Percentiles rank a stretch among this genome's conserved stretches.
These are phyloP conservation scores for Reticulitermes speratus DNA, from an alignment of 1,140 invertebrate genomes.

Conservation along the genomic window DNA sequence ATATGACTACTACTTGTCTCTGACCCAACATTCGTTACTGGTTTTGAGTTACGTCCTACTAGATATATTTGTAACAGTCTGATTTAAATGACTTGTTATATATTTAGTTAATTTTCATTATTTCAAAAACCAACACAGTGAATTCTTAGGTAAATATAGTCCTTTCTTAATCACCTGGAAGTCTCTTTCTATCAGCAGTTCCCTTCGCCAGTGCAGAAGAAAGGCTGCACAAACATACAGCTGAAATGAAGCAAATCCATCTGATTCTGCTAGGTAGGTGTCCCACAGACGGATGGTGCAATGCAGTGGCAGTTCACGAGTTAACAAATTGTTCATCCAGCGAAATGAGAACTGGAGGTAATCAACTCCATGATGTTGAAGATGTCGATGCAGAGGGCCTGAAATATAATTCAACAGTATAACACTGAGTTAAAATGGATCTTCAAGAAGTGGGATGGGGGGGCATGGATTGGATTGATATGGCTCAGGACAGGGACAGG, in stretches of 20 bases:
- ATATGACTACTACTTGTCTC: too few species aligned
- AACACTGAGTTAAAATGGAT: conserved; percentile 8
- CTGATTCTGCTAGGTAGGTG: conserved; percentile 96
- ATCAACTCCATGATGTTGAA: conserved; percentile 91
- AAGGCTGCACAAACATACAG: conserved; percentile 99
- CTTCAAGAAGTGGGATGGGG: too few species aligned
- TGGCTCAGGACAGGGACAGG: too few species aligned
- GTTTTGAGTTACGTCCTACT: too few species aligned
- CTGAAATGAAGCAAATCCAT: conserved; percentile 96
- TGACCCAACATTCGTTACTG: too few species aligned
- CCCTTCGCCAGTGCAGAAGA: conserved; percentile 89
- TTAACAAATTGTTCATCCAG: conserved; percentile 99
- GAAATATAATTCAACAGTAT: conserved; percentile 31
- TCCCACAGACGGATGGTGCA: conserved; percentile 99
- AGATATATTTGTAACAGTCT: too few species aligned
- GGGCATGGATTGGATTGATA: too few species aligned
- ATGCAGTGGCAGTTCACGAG: conserved; percentile 92
- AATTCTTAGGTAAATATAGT: too few species aligned
- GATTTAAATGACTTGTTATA: too few species aligned
- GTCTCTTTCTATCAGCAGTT: conserved; percentile 87
- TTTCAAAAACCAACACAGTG: too few species aligned
- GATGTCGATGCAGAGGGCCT: conserved; percentile 86
- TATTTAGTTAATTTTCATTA: too few species aligned
- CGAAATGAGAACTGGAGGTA: conserved; percentile 99
- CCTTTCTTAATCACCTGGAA: conserved; percentile 74